Base-by-base conservation (phyloP, 1,140 invertebrate genomes). In the Drosophila leontia region DNA sequence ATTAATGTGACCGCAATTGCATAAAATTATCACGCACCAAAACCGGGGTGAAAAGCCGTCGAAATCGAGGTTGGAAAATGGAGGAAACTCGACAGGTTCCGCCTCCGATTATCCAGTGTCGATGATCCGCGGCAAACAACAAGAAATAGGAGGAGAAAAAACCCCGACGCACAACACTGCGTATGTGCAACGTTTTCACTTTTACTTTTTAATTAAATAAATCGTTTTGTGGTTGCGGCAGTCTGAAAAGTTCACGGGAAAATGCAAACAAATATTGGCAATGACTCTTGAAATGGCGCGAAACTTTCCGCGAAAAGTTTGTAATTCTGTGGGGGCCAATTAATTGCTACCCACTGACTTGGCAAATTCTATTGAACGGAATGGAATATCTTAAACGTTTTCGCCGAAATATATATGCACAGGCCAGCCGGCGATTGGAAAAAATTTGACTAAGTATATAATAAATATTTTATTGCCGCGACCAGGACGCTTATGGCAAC, bases 1-100 rank as follows among this genome's bases (percentile, higher is more conserved):
- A 70, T 78, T 88, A 88, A 80, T 88, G 81, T 80, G 80, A 56
- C 77, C 84, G 57, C 78, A 85, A 85, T 88, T 81, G 85, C 81
- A 81, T 77, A 79, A 78, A 90, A 74, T 84, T 78, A 81, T 88
- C 85, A 90, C 85, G 81, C 81, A 75, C 59, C 41, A 50, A 47
- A 37, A 17, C 7, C 50, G 37, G 42, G 32, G 37, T 48, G 63
- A 51, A 44, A 55, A 41, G 58, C 44, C 29, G 34, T n/a, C 26
- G 41, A 32, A 39, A 12, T 41, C 3, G 8, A 15, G 29, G 15
- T 8, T 42, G 15, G 15, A 34, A 71, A 50, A 34, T 17, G 19
- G 29, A 17, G 62, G 15, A 65, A 26, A 9, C 19, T 42, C 29
- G 35, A 3, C 48, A 67, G 39, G 63, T 68, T 69, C 47, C 47